Evolutionary conservation across 2,113 vertebrate genomes (phyloP).

Genomic region (Pongo abelii): DNA sequence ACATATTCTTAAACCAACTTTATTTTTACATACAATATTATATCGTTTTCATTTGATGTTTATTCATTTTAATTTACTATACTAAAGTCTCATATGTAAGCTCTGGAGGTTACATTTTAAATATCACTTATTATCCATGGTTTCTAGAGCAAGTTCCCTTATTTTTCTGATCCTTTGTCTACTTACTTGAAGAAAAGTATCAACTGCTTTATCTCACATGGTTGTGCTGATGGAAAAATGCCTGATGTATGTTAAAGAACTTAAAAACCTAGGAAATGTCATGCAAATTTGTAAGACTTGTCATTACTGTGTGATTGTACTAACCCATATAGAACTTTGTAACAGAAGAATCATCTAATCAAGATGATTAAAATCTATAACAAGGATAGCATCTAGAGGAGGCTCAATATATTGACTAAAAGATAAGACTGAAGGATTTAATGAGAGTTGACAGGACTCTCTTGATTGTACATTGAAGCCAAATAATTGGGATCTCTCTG

Average conservation of each 20-base stretch:
- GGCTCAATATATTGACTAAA: conserved; percentile 42
- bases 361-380: conserved; percentile 45
- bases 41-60: not conserved
- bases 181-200: not conserved
- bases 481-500: conserved; percentile 16
- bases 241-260: not conserved
- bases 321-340: not conserved
- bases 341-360: conserved; percentile 41
- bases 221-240: not conserved
- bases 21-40: not conserved
- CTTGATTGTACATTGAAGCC: not conserved
- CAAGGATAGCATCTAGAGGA: not conserved
- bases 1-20: not conserved
- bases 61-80: not conserved
- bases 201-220: not conserved
- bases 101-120: not conserved
- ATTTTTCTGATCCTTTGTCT: not conserved
- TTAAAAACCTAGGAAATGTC: not conserved
- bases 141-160: not conserved
- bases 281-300: not conserved
- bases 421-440: conserved; percentile 38
- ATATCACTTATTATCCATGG: not conserved
- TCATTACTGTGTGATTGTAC: not conserved
- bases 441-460: conserved; percentile 27
- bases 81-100: not conserved